A percentile compares a stretch with the other conserved stretches of the same genome.
Evolutionary conservation across 2,113 vertebrate genomes (phyloP).

Genomic region (Seriola quinqueradiata): DNA sequence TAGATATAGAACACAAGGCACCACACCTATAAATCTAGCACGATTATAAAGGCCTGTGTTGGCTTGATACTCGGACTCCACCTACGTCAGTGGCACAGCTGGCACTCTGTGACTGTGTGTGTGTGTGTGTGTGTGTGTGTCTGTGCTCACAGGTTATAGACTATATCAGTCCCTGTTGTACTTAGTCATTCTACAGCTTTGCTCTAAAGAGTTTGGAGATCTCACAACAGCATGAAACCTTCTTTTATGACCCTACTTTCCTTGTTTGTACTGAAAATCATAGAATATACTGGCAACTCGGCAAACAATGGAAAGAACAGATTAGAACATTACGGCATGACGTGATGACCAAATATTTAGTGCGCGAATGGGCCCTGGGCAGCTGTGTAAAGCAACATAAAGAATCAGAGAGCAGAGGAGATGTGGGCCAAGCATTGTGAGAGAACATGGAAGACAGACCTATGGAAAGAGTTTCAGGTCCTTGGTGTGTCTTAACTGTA

Average conservation of each 20-base stretch:
- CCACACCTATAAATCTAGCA: conserved; percentile 80
- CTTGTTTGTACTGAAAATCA: conserved; percentile 54
- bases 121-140: conserved; percentile 32
- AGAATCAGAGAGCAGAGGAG: conserved; percentile 30
- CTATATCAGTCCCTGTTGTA: conserved; percentile 65
- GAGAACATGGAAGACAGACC: conserved; percentile 19
- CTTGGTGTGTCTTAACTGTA: conserved; percentile 46
- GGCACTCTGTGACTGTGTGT: conserved; percentile 43
- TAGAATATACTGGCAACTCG: conserved; percentile 33
- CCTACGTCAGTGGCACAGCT: conserved; percentile 69
- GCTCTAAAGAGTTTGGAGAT: conserved; percentile 57
- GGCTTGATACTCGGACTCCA: conserved; percentile 69
- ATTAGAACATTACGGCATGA: conserved; percentile 49
- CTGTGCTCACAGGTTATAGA: conserved; percentile 45
- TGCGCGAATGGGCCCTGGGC: conserved; percentile 31
- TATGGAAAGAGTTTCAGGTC: conserved; percentile 43
- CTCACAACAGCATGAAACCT: conserved; percentile 40
- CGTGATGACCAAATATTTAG: conserved; percentile 47
- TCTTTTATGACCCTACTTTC: conserved; percentile 55
- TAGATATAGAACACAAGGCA: conserved; percentile 69
- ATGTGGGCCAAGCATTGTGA: conserved; percentile 34
- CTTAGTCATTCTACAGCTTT: conserved; percentile 55
- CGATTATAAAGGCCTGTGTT: conserved; percentile 74
- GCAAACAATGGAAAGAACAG: conserved; percentile 68
- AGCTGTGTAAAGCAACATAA: conserved; percentile 45